Percentiles rank a stretch among this genome's conserved stretches.
Evolutionary conservation across 1,140 invertebrate genomes (phyloP).

Genomic region (Apis dorsata): DNA sequence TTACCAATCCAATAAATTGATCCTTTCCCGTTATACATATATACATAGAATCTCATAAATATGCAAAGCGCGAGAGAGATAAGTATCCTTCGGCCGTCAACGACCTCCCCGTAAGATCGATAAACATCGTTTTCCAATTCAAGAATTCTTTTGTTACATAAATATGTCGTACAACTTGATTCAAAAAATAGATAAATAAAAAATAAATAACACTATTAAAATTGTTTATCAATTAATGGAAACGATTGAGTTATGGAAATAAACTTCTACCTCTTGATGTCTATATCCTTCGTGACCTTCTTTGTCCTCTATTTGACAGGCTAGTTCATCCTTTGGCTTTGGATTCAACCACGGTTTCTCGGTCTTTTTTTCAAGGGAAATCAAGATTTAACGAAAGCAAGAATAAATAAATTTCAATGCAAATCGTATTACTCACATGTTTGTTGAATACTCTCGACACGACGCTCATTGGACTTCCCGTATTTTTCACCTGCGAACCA

Average conservation of each 20-base stretch:
- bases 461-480: constrained; percentile 77
- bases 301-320: constrained; percentile 72
- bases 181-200: too few species aligned
- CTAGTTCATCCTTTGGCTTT: constrained; percentile 74
- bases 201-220: too few species aligned
- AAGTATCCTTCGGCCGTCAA: background rate
- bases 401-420: background rate
- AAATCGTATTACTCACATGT: constrained; percentile 69
- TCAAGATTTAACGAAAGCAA: background rate
- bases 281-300: constrained; percentile 68
- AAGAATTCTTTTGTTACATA: too few species aligned
- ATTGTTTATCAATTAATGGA: too few species aligned
- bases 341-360: constrained; percentile 79
- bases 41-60: background rate
- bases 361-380: constrained; percentile 63
- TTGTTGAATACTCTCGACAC: constrained; percentile 75
- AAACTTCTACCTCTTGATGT: constrained; percentile 70
- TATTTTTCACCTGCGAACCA: constrained; percentile 74
- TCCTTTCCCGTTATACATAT: background rate
- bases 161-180: too few species aligned
- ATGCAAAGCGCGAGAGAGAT: background rate
- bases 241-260: background rate
- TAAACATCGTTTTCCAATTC: too few species aligned
- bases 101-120: background rate
- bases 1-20: background rate